phyloP scores from a whole-genome alignment of 2,797 vertebrate species.

The Sebastes taczanowskii region DNA sequence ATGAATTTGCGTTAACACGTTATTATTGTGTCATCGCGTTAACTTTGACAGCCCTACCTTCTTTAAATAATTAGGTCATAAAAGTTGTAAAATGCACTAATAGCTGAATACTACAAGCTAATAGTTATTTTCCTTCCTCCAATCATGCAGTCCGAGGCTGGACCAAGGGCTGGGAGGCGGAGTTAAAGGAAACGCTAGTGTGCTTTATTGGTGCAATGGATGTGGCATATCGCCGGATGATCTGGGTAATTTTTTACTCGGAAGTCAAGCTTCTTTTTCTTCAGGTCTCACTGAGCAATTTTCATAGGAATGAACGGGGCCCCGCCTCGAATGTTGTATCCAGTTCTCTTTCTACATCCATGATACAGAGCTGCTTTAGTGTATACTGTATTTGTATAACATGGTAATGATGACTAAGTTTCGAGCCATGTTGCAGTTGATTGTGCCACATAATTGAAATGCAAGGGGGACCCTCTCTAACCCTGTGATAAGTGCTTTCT shows the following conservation, averaged over 20 bases:
- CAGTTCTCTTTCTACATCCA: background rate
- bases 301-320: background rate
- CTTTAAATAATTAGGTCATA: too few relatives aligned
- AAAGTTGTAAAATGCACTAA: too few relatives aligned
- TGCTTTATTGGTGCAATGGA: background rate
- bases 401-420: slow-evolving; percentile 14
- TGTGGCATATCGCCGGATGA: too few relatives aligned
- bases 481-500: slow-evolving; percentile 26
- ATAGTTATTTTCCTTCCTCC: background rate
- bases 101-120: background rate
- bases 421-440: slow-evolving; percentile 2
- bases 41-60: background rate
- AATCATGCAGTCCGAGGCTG: too few relatives aligned
- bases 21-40: background rate
- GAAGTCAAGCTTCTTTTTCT: background rate
- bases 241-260: too few relatives aligned
- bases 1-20: accelerated
- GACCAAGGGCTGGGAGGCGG: too few relatives aligned
- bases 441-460: slow-evolving; percentile 49
- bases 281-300: background rate
- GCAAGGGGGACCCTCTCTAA: slow-evolving; percentile 20
- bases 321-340: background rate
- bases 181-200: too few relatives aligned
- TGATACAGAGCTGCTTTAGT: background rate
- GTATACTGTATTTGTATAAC: slow-evolving; percentile 5